Conservation (phyloP, 2,888 invertebrate species). For the Drosophila kambysellisi region DNA sequence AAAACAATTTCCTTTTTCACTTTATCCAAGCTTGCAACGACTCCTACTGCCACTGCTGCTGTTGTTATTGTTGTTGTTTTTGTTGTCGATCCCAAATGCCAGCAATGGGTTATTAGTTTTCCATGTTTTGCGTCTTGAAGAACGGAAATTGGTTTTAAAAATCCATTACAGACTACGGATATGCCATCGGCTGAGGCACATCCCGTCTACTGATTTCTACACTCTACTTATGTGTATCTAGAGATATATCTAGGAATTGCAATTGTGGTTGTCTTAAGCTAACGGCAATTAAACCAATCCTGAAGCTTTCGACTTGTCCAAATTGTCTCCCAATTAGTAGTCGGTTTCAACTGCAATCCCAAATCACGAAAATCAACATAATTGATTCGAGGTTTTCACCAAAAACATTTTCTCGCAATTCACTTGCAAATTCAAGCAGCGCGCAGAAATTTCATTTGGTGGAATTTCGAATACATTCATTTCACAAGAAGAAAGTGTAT, state of each 20-base stretch:
- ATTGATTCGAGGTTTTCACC: constrained; percentile 54
- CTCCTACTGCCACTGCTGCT: constrained; percentile 13
- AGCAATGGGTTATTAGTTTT: constrained; percentile 78
- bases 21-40: constrained; percentile 41
- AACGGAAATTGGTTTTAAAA: constrained; percentile 79
- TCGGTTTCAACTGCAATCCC: constrained; percentile 20
- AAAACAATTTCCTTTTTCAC: constrained; percentile 75
- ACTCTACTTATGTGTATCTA: neutral
- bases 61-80: constrained; percentile 4
- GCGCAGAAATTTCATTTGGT: constrained; percentile 43
- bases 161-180: constrained; percentile 67
- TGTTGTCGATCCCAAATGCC: constrained; percentile 33
- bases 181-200: constrained; percentile 38
- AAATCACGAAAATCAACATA: constrained; percentile 62
- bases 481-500: neutral
- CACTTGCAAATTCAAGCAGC: constrained; percentile 42
- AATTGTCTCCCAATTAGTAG: constrained; percentile 56
- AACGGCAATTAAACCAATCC: constrained; percentile 60
- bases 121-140: constrained; percentile 53
- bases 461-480: constrained; percentile 38
- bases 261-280: constrained; percentile 16
- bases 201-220: constrained; percentile 33
- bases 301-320: constrained; percentile 27
- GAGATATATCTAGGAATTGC: neutral
- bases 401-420: constrained; percentile 31